phyloP scores from a whole-genome alignment of 2,113 vertebrate genomes.

The Hassar affinis region DNA sequence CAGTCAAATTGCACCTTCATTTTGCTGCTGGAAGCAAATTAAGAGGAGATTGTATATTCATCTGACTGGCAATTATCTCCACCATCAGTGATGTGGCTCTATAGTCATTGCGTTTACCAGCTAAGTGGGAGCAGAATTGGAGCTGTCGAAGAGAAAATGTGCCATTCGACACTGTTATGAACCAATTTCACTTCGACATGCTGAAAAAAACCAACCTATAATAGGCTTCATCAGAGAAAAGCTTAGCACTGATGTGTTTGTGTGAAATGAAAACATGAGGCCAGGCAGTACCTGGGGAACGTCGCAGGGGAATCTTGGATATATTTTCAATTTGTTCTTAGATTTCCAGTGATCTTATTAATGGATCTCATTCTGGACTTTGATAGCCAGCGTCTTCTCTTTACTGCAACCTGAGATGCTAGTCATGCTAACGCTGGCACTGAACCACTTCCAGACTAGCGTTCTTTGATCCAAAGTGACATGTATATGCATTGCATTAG shows the following conservation, averaged over 20 bases:
- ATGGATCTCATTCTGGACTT: not conserved
- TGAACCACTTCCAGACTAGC: not conserved
- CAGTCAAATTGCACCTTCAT: not conserved
- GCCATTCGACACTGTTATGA: conserved; percentile 6
- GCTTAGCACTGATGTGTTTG: conserved; percentile 9
- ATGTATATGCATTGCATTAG: not conserved
- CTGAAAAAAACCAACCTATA: conserved; percentile 1
- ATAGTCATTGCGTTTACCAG: not conserved
- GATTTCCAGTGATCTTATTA: not conserved
- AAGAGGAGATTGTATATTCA: no score
- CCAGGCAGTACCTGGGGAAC: not conserved
- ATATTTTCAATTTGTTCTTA: not conserved
- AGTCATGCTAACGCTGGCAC: not conserved
- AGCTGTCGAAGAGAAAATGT: not conserved
- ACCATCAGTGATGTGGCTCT: not conserved
- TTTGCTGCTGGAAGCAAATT: not conserved
- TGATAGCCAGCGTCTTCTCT: not conserved
- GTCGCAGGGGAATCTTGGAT: not conserved
- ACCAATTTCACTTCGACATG: conserved; percentile 22
- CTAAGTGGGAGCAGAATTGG: conserved; percentile 8
- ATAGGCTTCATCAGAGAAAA: not conserved
- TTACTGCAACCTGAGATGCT: not conserved
- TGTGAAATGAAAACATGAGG: not conserved
- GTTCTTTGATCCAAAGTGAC: conserved; percentile 8
- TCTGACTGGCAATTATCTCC: not conserved